Percentiles rank a stretch among this genome's conserved stretches.
Conservation (phyloP, 2,797 vertebrate genomes). For the Psittacula echo region DNA sequence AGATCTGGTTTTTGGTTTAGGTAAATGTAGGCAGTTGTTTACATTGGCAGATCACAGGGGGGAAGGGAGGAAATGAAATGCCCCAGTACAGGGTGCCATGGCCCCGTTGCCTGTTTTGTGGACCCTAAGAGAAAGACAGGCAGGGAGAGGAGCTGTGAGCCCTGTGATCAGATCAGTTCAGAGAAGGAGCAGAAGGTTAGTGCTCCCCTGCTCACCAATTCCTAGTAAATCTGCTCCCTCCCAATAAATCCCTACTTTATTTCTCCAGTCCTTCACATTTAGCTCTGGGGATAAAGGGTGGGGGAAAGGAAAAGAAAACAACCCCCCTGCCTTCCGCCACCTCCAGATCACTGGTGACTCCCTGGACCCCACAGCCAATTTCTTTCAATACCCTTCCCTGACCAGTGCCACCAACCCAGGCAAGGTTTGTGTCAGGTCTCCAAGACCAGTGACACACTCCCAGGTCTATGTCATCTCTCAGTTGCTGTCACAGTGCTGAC, state of each 20-base stretch:
- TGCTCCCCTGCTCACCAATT: background rate
- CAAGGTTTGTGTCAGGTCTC: background rate
- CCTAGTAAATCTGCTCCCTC: constrained; percentile 40
- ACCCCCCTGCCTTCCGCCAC: background rate
- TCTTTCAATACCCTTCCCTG: background rate
- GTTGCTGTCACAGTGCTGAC: background rate
- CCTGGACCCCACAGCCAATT: background rate
- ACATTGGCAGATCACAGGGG: background rate
- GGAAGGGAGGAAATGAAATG: constrained; percentile 33
- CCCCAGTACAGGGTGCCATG: background rate
- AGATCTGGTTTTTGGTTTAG: constrained; percentile 31
- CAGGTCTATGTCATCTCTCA: background rate
- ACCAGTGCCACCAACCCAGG: background rate
- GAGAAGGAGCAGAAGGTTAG: constrained; percentile 7
- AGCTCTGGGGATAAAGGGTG: rapidly evolving
- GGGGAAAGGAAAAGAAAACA: background rate
- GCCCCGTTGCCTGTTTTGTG: background rate
- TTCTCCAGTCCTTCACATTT: background rate
- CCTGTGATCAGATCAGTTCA: rapidly evolving
- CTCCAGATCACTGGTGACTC: background rate
- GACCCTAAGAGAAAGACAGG: background rate
- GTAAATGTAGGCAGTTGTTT: constrained; percentile 33
- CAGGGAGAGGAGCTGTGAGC: background rate
- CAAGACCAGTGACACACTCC: rapidly evolving
- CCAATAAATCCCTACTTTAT: background rate